Conservation (phyloP, 2,797 vertebrate species). For the Sebastes cheni region DNA sequence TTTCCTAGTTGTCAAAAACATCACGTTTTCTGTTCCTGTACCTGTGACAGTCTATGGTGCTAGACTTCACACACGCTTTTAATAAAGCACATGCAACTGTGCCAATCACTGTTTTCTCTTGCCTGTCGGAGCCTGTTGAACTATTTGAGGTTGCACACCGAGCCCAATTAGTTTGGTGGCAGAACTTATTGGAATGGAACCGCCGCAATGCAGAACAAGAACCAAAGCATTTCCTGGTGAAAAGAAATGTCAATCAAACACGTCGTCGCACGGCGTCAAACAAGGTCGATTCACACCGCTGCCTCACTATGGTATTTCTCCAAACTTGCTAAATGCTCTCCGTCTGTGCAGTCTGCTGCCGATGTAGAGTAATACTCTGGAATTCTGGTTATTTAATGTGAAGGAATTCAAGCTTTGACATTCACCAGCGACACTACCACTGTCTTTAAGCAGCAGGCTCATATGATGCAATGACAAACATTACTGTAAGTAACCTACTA, state of each 20-base stretch:
- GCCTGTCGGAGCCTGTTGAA: conserved; percentile 68
- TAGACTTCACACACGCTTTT: conserved; percentile 40
- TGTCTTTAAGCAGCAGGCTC: not conserved
- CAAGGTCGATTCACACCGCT: conserved; percentile 56
- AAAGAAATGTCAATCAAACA: conserved; percentile 74
- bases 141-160: conserved; percentile 71
- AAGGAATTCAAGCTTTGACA: not conserved
- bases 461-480: not conserved
- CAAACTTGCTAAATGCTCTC: conserved; percentile 41
- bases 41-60: conserved; percentile 22
- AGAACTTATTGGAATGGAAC: conserved; percentile 78
- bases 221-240: conserved; percentile 61
- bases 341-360: conserved; percentile 18
- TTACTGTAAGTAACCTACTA: not conserved
- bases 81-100: conserved; percentile 46
- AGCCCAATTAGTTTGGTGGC: conserved; percentile 81
- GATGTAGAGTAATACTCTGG: not conserved
- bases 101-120: conserved; percentile 56
- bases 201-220: conserved; percentile 66
- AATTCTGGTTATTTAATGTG: not conserved
- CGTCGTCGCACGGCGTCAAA: conserved; percentile 54
- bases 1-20: conserved; percentile 23
- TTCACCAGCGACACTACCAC: not conserved
- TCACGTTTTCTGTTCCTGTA: not conserved
- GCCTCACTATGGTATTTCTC: conserved; percentile 21